Base-by-base conservation (phyloP, 2,113 vertebrate species). In the Phylloscopus trochiloides region DNA sequence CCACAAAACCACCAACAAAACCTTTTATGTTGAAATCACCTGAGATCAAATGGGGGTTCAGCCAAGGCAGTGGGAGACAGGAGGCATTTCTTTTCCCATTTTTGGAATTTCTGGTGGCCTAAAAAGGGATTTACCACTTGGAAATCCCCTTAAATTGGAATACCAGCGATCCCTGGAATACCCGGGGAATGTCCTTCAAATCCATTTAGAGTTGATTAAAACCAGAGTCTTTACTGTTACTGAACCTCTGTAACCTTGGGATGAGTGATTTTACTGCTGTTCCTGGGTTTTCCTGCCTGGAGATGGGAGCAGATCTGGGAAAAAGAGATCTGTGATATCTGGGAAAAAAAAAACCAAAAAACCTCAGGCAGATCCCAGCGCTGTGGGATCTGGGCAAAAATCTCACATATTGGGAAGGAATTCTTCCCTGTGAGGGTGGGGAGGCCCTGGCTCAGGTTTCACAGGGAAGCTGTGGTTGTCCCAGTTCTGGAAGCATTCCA, bases 401-500 rank as follows among this genome's bases (percentile, higher is more conserved):
- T 73, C 48, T 62, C 57, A 32, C 6, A 5, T 26, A 1, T 12
- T 63, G 81, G 54, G 19, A 10, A 34, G 54, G 54, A 82, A 34
- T 51, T 51, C 6, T 50, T 67, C 17, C 9, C 48, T 34, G 11
- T 48, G 34, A 71, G 34, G 34, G 3, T 34, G 31, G 9, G 17
- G 42, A 63, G 42, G 8, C 9, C 11, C 34, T 57, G 34, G 42
- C 42, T 14, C 57, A 31, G 29, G 10, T n/a, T 74, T 65, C 1
- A 3, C 42, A 29, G 50, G 48, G 59, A 47, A 63, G 6, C 8
- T 38, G 26, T n/a, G 68, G 11, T 18, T 65, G 18, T 48, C 8
- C 29, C 29, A 2, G 47, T 48, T 40, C 12, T 55, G 70, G 29
- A 48, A 24, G 24, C 0, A 0, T 65, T 40, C 14, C n/a, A 48